These are phyloP conservation scores for Gnathonemus longibarbis DNA, from an alignment of 2,113 vertebrate species.

Conservation along the genomic window DNA sequence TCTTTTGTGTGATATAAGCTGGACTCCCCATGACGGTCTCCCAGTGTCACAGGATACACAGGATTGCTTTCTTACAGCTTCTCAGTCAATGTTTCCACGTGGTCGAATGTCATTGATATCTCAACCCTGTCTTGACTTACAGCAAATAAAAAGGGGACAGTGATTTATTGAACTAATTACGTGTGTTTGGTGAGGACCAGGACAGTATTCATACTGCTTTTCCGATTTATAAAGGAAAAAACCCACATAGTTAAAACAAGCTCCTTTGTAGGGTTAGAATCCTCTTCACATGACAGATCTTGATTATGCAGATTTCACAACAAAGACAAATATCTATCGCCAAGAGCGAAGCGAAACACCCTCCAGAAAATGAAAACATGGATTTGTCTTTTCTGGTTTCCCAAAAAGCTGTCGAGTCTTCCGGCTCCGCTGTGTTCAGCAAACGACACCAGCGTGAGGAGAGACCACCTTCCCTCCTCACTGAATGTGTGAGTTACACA, in stretches of 20 bases:
- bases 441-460: background rate
- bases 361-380: background rate
- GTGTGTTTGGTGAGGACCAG: background rate
- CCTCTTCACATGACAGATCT: background rate
- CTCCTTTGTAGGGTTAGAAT: background rate
- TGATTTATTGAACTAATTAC: background rate
- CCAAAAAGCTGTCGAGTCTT: background rate
- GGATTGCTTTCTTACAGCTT: slow-evolving; percentile 4
- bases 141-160: background rate
- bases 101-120: slow-evolving; percentile 19
- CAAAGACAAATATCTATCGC: background rate
- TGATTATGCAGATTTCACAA: background rate
- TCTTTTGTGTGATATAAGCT: slow-evolving; percentile 33
- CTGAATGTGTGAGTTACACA: slow-evolving; percentile 24
- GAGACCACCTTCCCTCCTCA: background rate
- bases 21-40: slow-evolving; percentile 21
- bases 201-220: background rate
- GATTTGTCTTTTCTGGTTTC: background rate
- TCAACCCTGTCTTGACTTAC: slow-evolving; percentile 22
- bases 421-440: background rate
- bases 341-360: background rate
- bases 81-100: slow-evolving; percentile 19
- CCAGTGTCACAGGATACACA: slow-evolving; percentile 28
- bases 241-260: background rate
- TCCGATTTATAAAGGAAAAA: background rate